Base-by-base conservation (phyloP, 1,140 invertebrate species). In the Ephestia elutella region DNA sequence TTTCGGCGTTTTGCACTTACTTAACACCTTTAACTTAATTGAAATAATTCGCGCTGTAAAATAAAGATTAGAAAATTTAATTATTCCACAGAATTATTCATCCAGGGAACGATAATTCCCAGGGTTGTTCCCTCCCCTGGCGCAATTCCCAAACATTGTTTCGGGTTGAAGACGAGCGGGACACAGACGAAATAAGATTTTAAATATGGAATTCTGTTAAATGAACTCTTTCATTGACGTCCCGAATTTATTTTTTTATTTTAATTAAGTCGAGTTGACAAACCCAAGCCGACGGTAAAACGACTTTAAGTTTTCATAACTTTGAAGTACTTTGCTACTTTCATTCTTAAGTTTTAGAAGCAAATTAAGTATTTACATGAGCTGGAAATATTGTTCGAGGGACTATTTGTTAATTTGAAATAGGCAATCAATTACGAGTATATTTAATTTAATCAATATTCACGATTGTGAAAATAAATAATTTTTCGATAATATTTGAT, bases 201-300 rank as follows among this genome's bases (percentile, higher is more conserved):
- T 75, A 75, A 77, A 82, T 75, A 75, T 73, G 72, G 65, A 70
- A 65, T 73, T 74, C 65, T 57, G 68, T 63, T 55, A 69, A 72
- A 72, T 69, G 70, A 69, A 72, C 60, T 63, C 56, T 44, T 54
- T 60, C 56, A 65, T 66, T 60, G 64, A 55, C 56, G 66, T 60
- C n/a, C 51, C 35, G 56, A 32, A 50, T 66, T 64, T 60, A 62
- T 64, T 57, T 49, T 35, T 51, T 53, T 59, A 54, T 58, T 66
- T 57, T 60, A 63, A 67, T 63, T 71, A 65, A 59, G 60, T 55
- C 48, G n/a, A 13, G 28, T 19, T 48, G 11, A 28, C 25, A 10
- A 9, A 2, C 11, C 5, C 11, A 38, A 2, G 8, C 1, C 38
- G 38, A 5, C 2, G 2, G 2, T 15, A 44, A 44, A 44, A 4